phyloP scores from a whole-genome alignment of 2,113 vertebrate genomes.

The Eulemur rufifrons region DNA sequence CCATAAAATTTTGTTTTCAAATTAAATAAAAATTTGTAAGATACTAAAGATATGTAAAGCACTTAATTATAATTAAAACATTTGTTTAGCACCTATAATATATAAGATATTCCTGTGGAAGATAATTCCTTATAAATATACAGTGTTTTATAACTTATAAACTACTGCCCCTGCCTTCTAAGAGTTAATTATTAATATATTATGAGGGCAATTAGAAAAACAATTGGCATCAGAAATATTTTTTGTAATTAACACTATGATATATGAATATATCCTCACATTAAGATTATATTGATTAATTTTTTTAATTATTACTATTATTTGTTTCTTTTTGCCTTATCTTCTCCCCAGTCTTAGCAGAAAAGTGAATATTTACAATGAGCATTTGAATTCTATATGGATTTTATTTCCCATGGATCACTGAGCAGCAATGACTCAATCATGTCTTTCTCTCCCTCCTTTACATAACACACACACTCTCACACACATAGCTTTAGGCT shows the following conservation, averaged over 20 bases:
- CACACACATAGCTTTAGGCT: neutral
- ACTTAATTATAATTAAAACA: neutral
- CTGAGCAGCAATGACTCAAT: neutral
- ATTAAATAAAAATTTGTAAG: neutral
- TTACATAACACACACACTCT: neutral
- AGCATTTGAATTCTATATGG: neutral
- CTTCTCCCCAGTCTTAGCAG: neutral
- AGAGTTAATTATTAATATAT: neutral
- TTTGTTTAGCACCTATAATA: neutral
- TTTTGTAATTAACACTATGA: neutral
- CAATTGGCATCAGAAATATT: neutral
- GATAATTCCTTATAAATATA: neutral
- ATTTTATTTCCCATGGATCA: neutral
- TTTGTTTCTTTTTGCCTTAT: neutral
- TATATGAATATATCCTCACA: neutral
- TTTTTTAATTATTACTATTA: neutral
- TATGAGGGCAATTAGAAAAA: neutral
- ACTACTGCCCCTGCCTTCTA: neutral
- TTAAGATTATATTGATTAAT: neutral
- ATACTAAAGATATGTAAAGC: neutral
- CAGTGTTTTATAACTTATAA: neutral
- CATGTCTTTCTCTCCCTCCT: neutral
- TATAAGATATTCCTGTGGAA: neutral
- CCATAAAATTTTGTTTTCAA: neutral
- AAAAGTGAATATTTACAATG: neutral